Evolutionary conservation across 1,140 invertebrate genomes (phyloP), one percentile per base, ranked within the genome.

Genomic region (Drosophila kikkawai): DNA sequence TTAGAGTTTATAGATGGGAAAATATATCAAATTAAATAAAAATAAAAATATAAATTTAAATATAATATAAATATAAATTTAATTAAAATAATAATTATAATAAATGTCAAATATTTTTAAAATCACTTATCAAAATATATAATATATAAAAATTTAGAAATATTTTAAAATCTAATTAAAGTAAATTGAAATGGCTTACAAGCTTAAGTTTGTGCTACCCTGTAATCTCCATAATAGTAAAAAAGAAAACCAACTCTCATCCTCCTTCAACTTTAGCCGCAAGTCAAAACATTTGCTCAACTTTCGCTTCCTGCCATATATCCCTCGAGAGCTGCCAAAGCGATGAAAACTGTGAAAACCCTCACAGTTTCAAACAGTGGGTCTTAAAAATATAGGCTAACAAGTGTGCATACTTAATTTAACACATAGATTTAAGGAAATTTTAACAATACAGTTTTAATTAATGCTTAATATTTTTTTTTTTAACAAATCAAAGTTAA

Each of bases 221-320:
- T 39, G 34, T 29, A 41, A 29, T 5, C 32, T n/a, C 12, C 1
- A 11, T 3, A 50, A 11, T 13, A 34, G 13, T 3, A 9, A 29
- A 12, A 32, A n/a, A 4, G 12, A 29, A 22, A 7, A 8, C 12
- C 7, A 53, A 22, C 13, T 69, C 29, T 13, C 32, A 4, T 11
- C 7, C 53, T 39, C 22, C 8, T 44, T 29, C 29, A 73, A 42
- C 45, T n/a, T 45, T n/a, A 12, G 44, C 51, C 51, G 22, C 44
- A 70, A 22, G 37, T 11, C 69, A 42, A 42, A 71, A 73, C 69
- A 73, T 73, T 59, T 73, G 22, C 26, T 69, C 13, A 42, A 51
- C 37, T 71, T 41, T 50, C 13, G 13, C 29, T 71, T 2, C 67
- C 32, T 45, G 42, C n/a, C 36, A 26, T 7, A 67, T 67, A 53